Percentiles rank a stretch among this genome's conserved stretches.
Conservation (phyloP, 2,888 invertebrate species). For the Chirona hameri region DNA sequence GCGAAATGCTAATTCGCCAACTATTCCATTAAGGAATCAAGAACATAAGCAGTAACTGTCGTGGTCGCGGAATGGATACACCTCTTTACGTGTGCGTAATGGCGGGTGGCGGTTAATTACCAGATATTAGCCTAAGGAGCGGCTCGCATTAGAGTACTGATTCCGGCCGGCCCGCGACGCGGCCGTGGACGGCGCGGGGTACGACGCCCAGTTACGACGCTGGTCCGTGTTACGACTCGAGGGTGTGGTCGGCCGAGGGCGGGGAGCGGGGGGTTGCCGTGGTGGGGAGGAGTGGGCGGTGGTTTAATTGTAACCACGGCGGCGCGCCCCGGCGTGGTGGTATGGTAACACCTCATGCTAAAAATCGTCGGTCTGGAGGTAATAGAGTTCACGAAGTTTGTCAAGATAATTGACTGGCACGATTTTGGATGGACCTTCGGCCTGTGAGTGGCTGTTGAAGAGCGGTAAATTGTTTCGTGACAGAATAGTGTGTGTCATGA, state of each 20-base stretch:
- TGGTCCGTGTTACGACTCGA: background rate
- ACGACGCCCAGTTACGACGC: background rate
- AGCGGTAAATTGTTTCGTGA: no score
- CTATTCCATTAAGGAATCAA: conserved; percentile 29
- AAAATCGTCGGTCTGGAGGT: no score
- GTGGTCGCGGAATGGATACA: conserved; percentile 6
- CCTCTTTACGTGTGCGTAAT: conserved; percentile 3
- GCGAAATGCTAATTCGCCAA: conserved; percentile 26
- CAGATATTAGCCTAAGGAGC: conserved; percentile 23
- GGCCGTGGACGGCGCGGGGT: background rate
- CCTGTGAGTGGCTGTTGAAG: no score
- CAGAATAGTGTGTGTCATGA: no score
- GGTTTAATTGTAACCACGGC: no score
- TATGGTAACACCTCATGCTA: no score
- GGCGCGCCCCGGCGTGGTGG: no score
- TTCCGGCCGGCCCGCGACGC: background rate
- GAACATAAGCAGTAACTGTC: conserved; percentile 26
- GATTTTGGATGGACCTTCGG: no score
- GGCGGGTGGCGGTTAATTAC: background rate
- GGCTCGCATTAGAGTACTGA: background rate
- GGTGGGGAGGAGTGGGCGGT: no score
- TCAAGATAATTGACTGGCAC: no score
- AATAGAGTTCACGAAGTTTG: no score
- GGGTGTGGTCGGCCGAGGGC: background rate
- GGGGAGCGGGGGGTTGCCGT: no score